Evolutionary conservation across 2,888 invertebrate species (phyloP), one percentile per base, ranked within the genome.

Genomic region (Drosophila borborema): DNA sequence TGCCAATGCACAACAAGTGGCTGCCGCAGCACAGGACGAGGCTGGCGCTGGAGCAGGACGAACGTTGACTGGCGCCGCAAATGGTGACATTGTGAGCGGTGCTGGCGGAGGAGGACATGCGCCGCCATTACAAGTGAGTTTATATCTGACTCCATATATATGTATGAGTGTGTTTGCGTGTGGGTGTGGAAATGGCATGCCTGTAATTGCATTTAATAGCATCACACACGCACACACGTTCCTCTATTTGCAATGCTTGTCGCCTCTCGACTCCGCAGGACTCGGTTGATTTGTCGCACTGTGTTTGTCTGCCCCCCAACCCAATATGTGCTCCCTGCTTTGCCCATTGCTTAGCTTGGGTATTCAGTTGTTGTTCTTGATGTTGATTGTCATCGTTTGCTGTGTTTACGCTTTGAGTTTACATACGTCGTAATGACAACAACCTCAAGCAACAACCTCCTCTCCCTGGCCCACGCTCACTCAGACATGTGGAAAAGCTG

Each of bases 51-150:
- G 62, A n/a, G 76, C 28, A 28, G 82, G 80, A 78, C 69, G 80
- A 48, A 94, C 70, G 94, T 94, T 82, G 94, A 94, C 54, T 63
- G 78, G 87, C 86, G 81, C 85, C 60, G 95, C 95, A 76, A 96
- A 96, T 91, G 95, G 95, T 28, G 95, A 95, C 83, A 93, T 95
- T 79, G 92, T 94, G 34, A 77, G 80, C 59, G 86, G 85, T n/a
- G 59, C 75, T 18, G 82, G 81, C 45, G 74, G 64, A 45, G 74
- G 64, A 45, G 85, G 72, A 63, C 95, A 95, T 90, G 93, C 94
- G 51, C 95, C 96, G 59, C 93, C 95, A 74, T 90, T 96, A 69
- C 94, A 94, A 92, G 94, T 94, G 90, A 80, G 91, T 91, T 20
- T 59, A 59, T 53, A 61, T 16, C 23, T 16, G 16, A 34, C 9